A percentile compares a stretch with the other conserved stretches of the same genome.
Conservation (phyloP, 2,888 invertebrate species). For the Cheilosia grossa region DNA sequence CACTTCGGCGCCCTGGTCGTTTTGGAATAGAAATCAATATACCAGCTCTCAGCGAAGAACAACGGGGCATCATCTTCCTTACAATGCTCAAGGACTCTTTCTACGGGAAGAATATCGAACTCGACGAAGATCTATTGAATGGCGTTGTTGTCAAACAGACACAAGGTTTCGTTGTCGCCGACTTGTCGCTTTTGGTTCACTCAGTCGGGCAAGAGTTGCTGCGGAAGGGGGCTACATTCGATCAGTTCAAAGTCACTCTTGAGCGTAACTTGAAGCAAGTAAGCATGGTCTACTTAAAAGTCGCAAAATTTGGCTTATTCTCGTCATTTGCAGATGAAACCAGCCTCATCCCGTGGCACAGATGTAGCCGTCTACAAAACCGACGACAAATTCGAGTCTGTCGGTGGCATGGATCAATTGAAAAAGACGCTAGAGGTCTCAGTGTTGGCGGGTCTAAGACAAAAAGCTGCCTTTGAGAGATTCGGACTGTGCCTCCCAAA, state of each 20-base stretch:
- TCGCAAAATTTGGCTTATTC: not conserved
- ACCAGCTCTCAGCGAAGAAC: conserved; percentile 83
- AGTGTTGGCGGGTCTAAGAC: conserved; percentile 85
- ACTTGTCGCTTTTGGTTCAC: conserved; percentile 84
- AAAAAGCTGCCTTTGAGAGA: conserved; percentile 84
- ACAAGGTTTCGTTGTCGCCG: conserved; percentile 85
- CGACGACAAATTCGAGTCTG: conserved; percentile 83
- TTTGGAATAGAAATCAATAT: conserved; percentile 85
- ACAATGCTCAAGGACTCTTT: conserved; percentile 77
- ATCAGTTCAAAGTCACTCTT: conserved; percentile 22
- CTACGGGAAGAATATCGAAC: conserved; percentile 45
- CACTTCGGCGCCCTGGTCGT: conserved; percentile 84
- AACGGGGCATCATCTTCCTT: conserved; percentile 83
- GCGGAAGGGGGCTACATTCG: conserved; percentile 6
- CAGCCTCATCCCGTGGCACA: conserved; percentile 83
- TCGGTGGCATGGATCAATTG: conserved; percentile 85
- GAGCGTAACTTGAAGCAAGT: conserved; percentile 56
- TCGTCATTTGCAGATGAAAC: conserved; percentile 74
- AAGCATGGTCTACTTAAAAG: not conserved
- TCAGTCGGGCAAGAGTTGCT: conserved; percentile 78
- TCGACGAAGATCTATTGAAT: conserved; percentile 77
- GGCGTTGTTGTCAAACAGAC: conserved; percentile 83
- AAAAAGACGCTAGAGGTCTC: conserved; percentile 84
- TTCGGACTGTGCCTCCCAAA: conserved; percentile 85
- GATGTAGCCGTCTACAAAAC: conserved; percentile 82